Evolutionary conservation across 2,113 vertebrate species (phyloP).

Genomic region (Brevimyrus niger): DNA sequence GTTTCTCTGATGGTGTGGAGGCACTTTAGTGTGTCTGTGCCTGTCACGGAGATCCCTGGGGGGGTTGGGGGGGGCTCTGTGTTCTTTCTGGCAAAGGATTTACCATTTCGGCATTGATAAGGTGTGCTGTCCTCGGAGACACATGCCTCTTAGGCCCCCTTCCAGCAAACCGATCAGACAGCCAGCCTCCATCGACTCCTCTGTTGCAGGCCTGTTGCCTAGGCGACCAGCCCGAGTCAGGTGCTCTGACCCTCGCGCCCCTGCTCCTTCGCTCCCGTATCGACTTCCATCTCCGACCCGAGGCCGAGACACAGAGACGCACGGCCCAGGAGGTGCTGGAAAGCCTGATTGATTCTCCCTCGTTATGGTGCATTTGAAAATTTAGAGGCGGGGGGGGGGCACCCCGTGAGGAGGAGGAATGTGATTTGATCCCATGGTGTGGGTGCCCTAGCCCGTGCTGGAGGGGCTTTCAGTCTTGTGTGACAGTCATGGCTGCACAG

Average conservation of each 20-base stretch:
- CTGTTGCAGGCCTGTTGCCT: slow-evolving; percentile 36
- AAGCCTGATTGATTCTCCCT: slow-evolving; percentile 43
- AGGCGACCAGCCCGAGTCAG: slow-evolving; percentile 43
- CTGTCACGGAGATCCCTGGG: background rate
- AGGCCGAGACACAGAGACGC: slow-evolving; percentile 39
- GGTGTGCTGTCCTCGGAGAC: background rate
- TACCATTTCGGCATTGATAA: background rate
- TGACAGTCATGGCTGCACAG: background rate
- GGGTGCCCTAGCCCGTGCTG: background rate
- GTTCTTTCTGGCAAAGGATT: background rate
- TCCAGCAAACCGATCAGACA: slow-evolving; percentile 10
- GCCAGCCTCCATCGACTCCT: background rate
- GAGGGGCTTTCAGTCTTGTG: background rate
- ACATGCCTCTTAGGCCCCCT: background rate
- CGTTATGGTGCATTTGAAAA: slow-evolving; percentile 27
- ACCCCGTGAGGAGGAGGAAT: slow-evolving; percentile 6
- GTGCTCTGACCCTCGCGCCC: background rate
- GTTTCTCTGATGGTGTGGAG: background rate
- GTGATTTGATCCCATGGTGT: slow-evolving; percentile 22
- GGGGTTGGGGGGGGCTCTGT: background rate
- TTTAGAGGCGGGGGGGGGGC: slow-evolving; percentile 7
- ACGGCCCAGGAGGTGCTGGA: slow-evolving; percentile 34
- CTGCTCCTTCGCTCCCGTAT: background rate
- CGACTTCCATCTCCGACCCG: background rate
- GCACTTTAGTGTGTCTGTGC: background rate